A percentile compares a stretch with the other conserved stretches of the same genome.
These are phyloP conservation scores for Mantis religiosa DNA, from an alignment of 2,888 invertebrate genomes.

Conservation along the genomic window DNA sequence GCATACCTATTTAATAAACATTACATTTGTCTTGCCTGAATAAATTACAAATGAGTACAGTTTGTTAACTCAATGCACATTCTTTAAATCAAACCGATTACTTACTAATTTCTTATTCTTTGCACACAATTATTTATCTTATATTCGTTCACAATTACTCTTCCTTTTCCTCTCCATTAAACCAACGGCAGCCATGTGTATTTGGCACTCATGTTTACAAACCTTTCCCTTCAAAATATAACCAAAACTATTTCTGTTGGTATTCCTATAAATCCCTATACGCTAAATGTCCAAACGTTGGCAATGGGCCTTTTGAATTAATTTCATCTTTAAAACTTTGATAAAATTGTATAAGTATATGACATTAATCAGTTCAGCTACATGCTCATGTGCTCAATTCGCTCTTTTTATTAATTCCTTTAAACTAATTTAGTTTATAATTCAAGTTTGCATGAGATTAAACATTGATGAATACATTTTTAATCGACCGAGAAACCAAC, in stretches of 20 bases:
- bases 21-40: not conserved
- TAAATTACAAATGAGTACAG: not conserved
- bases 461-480: too few relatives aligned
- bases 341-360: too few relatives aligned
- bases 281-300: not conserved
- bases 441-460: too few relatives aligned
- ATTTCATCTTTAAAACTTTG: too few relatives aligned
- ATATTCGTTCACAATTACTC: not conserved
- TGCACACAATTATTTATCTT: not conserved
- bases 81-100: not conserved
- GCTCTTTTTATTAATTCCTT: too few relatives aligned
- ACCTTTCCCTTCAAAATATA: not conserved
- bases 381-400: too few relatives aligned
- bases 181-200: not conserved
- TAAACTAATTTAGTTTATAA: too few relatives aligned
- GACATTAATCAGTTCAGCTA: too few relatives aligned
- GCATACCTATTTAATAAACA: not conserved
- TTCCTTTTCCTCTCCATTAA: not conserved
- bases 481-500: too few relatives aligned
- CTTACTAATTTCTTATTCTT: not conserved
- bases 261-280: not conserved
- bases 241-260: not conserved
- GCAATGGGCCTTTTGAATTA: not conserved
- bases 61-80: too few relatives aligned
- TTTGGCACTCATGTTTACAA: not conserved